Percentiles rank a stretch among this genome's conserved stretches.
Evolutionary conservation across 2,113 vertebrate genomes (phyloP).

Genomic region (Cygnus atratus): DNA sequence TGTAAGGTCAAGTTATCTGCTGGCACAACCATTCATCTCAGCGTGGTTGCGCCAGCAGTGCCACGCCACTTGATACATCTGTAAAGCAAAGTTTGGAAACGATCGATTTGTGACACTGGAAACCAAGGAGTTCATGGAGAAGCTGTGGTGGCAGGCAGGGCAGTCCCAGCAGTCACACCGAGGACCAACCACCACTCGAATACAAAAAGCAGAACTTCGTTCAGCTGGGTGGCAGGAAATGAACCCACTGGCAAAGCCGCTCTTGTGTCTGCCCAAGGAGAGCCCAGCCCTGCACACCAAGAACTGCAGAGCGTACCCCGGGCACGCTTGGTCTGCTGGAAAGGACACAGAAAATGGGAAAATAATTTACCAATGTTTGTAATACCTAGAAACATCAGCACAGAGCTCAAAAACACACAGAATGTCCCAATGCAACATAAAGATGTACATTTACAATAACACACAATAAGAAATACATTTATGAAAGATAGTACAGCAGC

Average conservation of each 20-base stretch:
- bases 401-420: neutral
- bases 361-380: neutral
- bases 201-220: neutral
- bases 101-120: neutral
- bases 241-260: neutral
- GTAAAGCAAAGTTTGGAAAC: neutral
- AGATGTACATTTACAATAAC: neutral
- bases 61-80: neutral
- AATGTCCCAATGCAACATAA: neutral
- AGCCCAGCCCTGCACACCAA: accelerated
- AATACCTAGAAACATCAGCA: neutral
- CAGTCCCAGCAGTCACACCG: neutral
- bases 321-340: neutral
- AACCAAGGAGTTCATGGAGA: neutral
- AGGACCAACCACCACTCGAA: neutral
- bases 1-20: neutral
- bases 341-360: neutral
- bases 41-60: neutral
- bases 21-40: neutral
- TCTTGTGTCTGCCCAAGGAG: neutral
- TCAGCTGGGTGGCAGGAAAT: neutral
- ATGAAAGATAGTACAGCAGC: neutral
- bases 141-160: neutral
- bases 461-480: neutral
- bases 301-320: neutral